These are phyloP conservation scores for Eptesicus fuscus DNA, from an alignment of 2,113 vertebrate genomes.

Conservation along the genomic window DNA sequence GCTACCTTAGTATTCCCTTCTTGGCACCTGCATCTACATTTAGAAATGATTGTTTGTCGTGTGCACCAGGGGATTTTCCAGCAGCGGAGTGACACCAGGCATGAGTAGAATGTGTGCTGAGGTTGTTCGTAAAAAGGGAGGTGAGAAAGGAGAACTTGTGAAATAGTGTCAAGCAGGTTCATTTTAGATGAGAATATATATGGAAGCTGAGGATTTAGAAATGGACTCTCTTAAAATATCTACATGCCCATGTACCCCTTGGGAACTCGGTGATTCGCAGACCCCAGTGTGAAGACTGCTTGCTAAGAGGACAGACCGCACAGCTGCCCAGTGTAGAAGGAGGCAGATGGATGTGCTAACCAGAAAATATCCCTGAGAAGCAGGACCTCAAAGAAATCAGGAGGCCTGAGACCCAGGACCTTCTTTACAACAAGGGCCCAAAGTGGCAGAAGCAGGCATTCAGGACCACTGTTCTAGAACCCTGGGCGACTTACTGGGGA, in stretches of 20 bases:
- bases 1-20: neutral
- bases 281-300: neutral
- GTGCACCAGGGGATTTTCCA: neutral
- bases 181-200: neutral
- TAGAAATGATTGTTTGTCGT: neutral
- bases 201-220: neutral
- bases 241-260: neutral
- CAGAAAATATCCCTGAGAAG: neutral
- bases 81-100: rapidly evolving
- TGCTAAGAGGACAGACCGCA: neutral
- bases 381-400: neutral
- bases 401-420: neutral
- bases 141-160: neutral
- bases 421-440: neutral
- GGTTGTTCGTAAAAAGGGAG: neutral
- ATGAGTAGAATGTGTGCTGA: too few relatives aligned
- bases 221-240: neutral
- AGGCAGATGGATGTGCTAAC: neutral
- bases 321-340: neutral
- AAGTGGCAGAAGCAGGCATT: too few relatives aligned
- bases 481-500: too few relatives aligned
- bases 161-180: neutral
- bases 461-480: neutral
- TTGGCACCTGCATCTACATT: neutral
- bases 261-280: neutral